These are phyloP conservation scores for Lophius piscatorius DNA, from an alignment of 2,113 vertebrate genomes.

Conservation along the genomic window DNA sequence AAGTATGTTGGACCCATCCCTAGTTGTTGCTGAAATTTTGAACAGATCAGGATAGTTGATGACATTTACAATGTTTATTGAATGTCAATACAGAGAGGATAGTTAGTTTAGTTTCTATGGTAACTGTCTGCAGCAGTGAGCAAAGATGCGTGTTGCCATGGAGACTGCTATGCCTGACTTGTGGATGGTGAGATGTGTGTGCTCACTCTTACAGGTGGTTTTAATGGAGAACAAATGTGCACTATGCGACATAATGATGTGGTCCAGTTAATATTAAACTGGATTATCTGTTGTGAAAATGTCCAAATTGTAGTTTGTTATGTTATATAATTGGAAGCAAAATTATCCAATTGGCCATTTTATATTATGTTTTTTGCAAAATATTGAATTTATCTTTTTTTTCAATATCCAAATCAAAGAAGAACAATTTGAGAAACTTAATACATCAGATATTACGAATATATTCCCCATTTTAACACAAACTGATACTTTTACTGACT, in stretches of 20 bases:
- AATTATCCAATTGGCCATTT: no score
- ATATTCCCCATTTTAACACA: no score
- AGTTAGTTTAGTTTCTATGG: constrained; percentile 71
- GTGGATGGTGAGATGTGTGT: constrained; percentile 14
- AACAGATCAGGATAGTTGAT: background rate
- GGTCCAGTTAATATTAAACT: background rate
- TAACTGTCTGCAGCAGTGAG: constrained; percentile 62
- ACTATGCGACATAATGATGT: background rate
- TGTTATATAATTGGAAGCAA: no score
- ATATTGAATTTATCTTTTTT: no score
- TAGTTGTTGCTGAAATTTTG: background rate
- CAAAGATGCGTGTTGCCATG: constrained; percentile 71
- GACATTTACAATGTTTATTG: background rate
- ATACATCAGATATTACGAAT: no score
- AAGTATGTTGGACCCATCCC: no score
- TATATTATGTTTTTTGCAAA: no score
- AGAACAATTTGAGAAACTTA: no score
- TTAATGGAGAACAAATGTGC: background rate
- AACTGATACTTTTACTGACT: no score
- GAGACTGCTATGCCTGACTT: constrained; percentile 53
- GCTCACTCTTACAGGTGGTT: constrained; percentile 62
- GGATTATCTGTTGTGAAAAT: background rate
- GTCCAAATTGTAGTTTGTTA: no score
- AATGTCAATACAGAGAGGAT: background rate
- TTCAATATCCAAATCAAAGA: no score